Evolutionary conservation across 1,140 invertebrate species (phyloP), one percentile per base, ranked within the genome.

Genomic region (Hylaeus anthracinus): DNA sequence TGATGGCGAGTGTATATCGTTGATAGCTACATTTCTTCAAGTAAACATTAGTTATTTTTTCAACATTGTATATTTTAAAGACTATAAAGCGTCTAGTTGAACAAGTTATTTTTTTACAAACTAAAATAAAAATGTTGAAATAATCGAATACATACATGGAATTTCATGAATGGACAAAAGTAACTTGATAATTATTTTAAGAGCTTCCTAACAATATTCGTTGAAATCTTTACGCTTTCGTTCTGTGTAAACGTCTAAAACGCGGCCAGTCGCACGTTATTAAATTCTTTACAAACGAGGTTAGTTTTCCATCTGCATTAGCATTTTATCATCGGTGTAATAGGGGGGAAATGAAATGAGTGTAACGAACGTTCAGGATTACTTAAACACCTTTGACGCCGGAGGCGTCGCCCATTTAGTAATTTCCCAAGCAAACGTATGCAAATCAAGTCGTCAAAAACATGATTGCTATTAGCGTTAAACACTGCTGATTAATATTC

Each of bases 281-380:
- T 81, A 79, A 84, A 77, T 58, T 80, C 73, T 73, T 70, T 72
- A 69, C 53, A 60, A 74, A 69, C 37, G 48, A 81, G 69, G 77
- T 72, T 78, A 74, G 75, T 82, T 85, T 81, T 60, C 43, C 69
- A 74, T 67, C 70, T 77, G 63, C 73, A 67, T 81, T 84, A 72
- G 72, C 78, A 66, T 81, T 41, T 66, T 61, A 64, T 86, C 71
- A 70, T 77, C 74, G 69, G 70, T 78, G 58, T 77, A 78, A 73
- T 74, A 72, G 39, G 70, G 71, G 61, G 53, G 61, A 72, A 85
- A 58, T 56, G 58, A 14, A 61, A 63, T 37, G 41, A 63, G 45
- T 61, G 43, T 39, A 79, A 73, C 51, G 60, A 45, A 64, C 51
- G 70, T 41, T 66, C 14, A 41, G 41, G 15, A 79, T 58, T 12